Evolutionary conservation across 1,140 invertebrate species (phyloP).

Genomic region (Heliconius himera): DNA sequence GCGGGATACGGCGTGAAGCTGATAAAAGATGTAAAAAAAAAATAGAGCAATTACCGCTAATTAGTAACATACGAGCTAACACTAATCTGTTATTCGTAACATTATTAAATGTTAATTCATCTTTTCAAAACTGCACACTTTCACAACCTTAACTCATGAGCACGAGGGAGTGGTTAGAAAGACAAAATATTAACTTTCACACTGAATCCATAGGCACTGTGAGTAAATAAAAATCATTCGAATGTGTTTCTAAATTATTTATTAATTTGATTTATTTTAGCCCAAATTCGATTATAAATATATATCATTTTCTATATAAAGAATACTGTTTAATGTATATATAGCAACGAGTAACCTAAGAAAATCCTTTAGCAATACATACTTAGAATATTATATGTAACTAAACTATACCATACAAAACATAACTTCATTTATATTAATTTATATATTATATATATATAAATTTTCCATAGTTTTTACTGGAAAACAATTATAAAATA

Average conservation of each 20-base stretch:
- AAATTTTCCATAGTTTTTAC: background rate
- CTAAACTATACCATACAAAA: too few relatives aligned
- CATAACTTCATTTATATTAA: too few relatives aligned
- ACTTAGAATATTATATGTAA: too few relatives aligned
- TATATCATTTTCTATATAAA: background rate
- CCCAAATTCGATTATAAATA: background rate
- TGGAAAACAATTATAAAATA: background rate
- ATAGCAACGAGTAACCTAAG: too few relatives aligned
- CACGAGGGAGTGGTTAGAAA: slow-evolving; percentile 35
- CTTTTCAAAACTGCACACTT: slow-evolving; percentile 42
- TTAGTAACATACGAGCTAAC: slow-evolving; percentile 31
- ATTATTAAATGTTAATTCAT: slow-evolving; percentile 44
- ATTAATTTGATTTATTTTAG: background rate
- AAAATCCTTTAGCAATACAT: too few relatives aligned
- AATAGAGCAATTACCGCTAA: slow-evolving; percentile 39
- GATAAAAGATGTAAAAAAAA: background rate
- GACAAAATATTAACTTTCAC: slow-evolving; percentile 43
- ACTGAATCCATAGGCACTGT: slow-evolving; percentile 16
- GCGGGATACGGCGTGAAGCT: too few relatives aligned
- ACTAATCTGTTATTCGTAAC: slow-evolving; percentile 39
- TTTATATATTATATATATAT: background rate
- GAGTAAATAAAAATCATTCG: background rate
- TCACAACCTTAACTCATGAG: slow-evolving; percentile 40
- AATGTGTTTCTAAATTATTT: background rate
- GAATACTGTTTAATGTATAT: background rate